Evolutionary conservation across 2,797 vertebrate genomes (phyloP).

Genomic region (Myotis planiceps): DNA sequence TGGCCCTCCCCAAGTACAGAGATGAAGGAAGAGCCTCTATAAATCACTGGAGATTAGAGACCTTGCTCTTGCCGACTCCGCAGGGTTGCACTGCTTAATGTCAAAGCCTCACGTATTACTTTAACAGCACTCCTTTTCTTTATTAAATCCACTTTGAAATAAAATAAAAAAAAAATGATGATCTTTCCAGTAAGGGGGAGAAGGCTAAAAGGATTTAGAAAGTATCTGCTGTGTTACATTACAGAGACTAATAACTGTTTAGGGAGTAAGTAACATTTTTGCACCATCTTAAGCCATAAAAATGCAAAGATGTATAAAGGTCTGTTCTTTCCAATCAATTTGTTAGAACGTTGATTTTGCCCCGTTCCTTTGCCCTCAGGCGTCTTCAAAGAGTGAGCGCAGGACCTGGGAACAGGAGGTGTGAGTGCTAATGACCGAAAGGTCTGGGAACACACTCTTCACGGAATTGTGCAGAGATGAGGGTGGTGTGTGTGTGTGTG

Average conservation of each 20-base stretch:
- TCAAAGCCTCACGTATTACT: slow-evolving; percentile 95
- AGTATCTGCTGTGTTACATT: slow-evolving; percentile 93
- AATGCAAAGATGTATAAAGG: slow-evolving; percentile 82
- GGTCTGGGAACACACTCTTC: neutral
- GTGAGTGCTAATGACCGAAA: slow-evolving; percentile 3
- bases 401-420: slow-evolving; percentile 27
- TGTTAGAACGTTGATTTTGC: slow-evolving; percentile 68
- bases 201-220: slow-evolving; percentile 92
- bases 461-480: slow-evolving; percentile 31
- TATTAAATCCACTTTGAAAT: slow-evolving; percentile 93
- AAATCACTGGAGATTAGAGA: slow-evolving; percentile 99
- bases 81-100: slow-evolving; percentile 96
- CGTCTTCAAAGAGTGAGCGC: slow-evolving; percentile 38
- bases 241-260: slow-evolving; percentile 91
- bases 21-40: slow-evolving; percentile 95
- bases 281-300: slow-evolving; percentile 85
- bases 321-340: slow-evolving; percentile 81
- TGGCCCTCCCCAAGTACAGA: slow-evolving; percentile 94
- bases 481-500: neutral
- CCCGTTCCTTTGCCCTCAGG: slow-evolving; percentile 42
- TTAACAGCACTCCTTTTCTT: slow-evolving; percentile 93
- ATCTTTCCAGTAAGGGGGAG: slow-evolving; percentile 92
- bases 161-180: slow-evolving; percentile 87
- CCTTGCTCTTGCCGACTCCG: slow-evolving; percentile 93
- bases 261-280: slow-evolving; percentile 90